Conservation (phyloP, 1,140 invertebrate species). For the Eciton burchellii region DNA sequence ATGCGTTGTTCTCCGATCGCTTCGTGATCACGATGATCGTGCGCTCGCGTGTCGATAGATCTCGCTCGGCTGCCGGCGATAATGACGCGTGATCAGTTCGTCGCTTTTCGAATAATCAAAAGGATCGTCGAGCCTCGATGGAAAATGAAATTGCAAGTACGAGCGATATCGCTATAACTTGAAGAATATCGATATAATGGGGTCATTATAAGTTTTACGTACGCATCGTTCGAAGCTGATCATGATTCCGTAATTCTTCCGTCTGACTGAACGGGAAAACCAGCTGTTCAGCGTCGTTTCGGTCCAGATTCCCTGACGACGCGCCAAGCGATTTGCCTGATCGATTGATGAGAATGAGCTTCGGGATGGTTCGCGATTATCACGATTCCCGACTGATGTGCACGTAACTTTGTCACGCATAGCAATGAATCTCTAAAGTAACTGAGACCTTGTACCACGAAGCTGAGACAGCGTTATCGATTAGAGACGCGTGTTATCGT, state of each 20-base stretch:
- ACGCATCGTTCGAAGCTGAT: too few species aligned
- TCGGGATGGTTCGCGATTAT: background rate
- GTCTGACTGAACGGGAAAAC: too few species aligned
- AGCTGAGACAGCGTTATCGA: slow-evolving; percentile 33
- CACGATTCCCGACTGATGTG: background rate
- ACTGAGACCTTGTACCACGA: slow-evolving; percentile 29
- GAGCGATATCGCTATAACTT: too few species aligned
- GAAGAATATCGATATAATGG: too few species aligned
- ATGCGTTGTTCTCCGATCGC: slow-evolving; percentile 39
- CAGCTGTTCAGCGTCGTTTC: background rate
- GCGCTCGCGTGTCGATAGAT: background rate
- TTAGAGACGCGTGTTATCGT: background rate
- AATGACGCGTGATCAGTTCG: background rate
- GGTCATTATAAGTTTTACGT: too few species aligned
- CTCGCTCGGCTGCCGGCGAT: background rate
- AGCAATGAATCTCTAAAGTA: slow-evolving; percentile 33
- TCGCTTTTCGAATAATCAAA: background rate
- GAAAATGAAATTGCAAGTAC: background rate
- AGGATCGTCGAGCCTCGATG: background rate
- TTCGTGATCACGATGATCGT: background rate
- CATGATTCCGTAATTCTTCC: too few species aligned
- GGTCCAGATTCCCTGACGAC: background rate
- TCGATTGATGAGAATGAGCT: background rate
- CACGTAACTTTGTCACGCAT: slow-evolving; percentile 4
- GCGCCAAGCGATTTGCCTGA: background rate